Conservation (phyloP, 2,113 vertebrate genomes). For the Gasterosteus aculeatus region DNA sequence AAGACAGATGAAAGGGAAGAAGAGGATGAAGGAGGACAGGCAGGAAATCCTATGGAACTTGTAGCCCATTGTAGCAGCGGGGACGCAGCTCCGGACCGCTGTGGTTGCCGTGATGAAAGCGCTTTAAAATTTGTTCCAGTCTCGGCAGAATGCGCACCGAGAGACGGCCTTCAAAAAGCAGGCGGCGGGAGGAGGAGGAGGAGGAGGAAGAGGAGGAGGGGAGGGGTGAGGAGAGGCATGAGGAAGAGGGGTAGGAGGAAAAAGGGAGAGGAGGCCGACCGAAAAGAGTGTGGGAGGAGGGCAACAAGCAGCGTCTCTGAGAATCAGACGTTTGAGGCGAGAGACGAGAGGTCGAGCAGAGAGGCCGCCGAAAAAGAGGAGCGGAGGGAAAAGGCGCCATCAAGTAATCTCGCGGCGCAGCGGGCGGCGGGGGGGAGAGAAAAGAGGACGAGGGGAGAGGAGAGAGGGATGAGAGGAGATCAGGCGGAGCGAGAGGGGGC, state of each 20-base stretch:
- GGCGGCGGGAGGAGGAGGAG: not conserved
- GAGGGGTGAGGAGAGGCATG: conserved; percentile 54
- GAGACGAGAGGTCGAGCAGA: conserved; percentile 48
- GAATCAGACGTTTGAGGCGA: conserved; percentile 51
- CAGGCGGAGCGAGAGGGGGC: conserved; percentile 57
- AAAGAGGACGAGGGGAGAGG: conserved; percentile 50
- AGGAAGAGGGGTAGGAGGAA: conserved; percentile 61
- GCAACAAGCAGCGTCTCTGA: conserved; percentile 36
- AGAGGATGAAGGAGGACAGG: conserved; percentile 61
- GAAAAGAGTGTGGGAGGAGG: conserved; percentile 37
- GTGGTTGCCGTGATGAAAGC: conserved; percentile 56
- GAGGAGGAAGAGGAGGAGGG: conserved; percentile 57
- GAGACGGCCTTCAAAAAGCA: conserved; percentile 22
- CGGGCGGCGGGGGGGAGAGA: conserved; percentile 49
- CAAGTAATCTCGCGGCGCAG: conserved; percentile 62
- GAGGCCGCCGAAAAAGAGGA: conserved; percentile 51
- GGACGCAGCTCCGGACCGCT: conserved; percentile 17
- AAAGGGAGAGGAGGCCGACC: conserved; percentile 37
- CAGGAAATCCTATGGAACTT: conserved; percentile 64
- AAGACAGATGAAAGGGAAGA: conserved; percentile 65
- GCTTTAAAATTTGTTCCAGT: conserved; percentile 55
- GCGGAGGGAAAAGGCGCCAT: conserved; percentile 52
- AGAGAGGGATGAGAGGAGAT: conserved; percentile 58
- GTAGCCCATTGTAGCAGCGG: conserved; percentile 34
- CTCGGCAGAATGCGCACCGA: conserved; percentile 37